Base-by-base conservation (phyloP, 2,888 invertebrate species). In the Lithophane ornitopus region DNA sequence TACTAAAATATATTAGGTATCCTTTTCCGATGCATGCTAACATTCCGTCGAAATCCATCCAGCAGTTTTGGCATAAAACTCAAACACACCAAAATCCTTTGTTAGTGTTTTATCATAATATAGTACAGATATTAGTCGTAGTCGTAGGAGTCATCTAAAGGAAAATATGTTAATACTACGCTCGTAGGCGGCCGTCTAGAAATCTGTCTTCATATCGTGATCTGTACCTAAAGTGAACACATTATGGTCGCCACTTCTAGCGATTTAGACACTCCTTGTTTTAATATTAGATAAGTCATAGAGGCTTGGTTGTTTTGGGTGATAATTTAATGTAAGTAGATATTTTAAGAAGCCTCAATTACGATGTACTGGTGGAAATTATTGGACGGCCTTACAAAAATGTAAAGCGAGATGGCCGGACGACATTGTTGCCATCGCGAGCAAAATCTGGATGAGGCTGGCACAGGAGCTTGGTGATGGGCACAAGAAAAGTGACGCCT, bases 181-280 rank as follows among this genome's bases (percentile, higher is more conserved):
- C 19, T 49, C 59, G 82, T 76, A 82, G 84, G 85, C 73, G 78
- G 54, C 63, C 61, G 78, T 54, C 82, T 78, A 82, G 79, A 78
- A 85, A 78, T 82, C 75, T 85, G 75, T 84, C 86, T 78, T 70
- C 70, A 69, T 75, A 75, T 85, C 85, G 49, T 19, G 71, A 63
- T 85, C 56, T 65, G 62, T 78, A 44, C 80, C 34, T 70, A 75
- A 59, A 82, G 65, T 70, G 54, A 82, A 63, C 62, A 76, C 67
- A 82, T 73, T 84, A 85, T 68, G 56, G 73, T 28, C 66, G 52
- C 44, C 58, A 75, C 74, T 78, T 70, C 63, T 19, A 75, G 61
- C 67, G 14, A 74, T 78, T 54, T 78, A 28, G 67, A 69, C 82
- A 75, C 78, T 74, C 70, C 73, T 63, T 58, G n/a, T 56, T 81